Conservation (phyloP, 2,888 invertebrate genomes). For the Trissoscelio sp. region DNA sequence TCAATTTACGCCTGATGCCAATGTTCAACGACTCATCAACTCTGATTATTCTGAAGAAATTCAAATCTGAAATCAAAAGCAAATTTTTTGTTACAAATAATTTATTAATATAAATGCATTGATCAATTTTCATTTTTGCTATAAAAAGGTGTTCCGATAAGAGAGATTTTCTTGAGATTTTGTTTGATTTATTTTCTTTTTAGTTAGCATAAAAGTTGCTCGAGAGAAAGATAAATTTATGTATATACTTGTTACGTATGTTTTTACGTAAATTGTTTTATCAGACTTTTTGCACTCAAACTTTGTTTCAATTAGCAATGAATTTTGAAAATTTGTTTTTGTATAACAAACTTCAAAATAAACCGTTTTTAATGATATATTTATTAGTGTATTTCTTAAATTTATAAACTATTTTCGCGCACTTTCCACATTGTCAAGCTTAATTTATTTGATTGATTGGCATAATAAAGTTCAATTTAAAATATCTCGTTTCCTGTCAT, state of each 20-base stretch:
- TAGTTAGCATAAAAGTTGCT: constrained; percentile 43
- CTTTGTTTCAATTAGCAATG: constrained; percentile 23
- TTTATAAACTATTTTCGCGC: constrained; percentile 16
- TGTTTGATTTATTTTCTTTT: constrained; percentile 19
- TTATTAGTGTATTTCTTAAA: background rate
- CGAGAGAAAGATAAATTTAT: constrained; percentile 52
- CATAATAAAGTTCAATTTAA: constrained; percentile 23
- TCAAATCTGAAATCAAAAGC: too few species aligned
- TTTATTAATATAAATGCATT: too few species aligned
- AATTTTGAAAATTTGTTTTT: constrained; percentile 16
- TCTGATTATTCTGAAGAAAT: too few species aligned
- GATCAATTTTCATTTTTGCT: background rate
- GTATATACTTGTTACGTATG: constrained; percentile 37
- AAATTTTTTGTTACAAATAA: too few species aligned
- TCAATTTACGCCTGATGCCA: constrained; percentile 13
- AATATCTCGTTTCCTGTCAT: constrained; percentile 9
- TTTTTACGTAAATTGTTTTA: constrained; percentile 57
- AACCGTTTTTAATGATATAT: background rate
- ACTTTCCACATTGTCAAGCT: constrained; percentile 20
- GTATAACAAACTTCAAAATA: background rate
- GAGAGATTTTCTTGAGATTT: constrained; percentile 13
- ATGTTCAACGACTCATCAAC: too few species aligned
- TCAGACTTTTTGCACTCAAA: constrained; percentile 45
- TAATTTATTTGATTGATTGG: constrained; percentile 33
- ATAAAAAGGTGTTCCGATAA: too few species aligned